Evolutionary conservation across 2,113 vertebrate species (phyloP), one percentile per base, ranked within the genome.

Genomic region (Sakesphorus luctuosus): DNA sequence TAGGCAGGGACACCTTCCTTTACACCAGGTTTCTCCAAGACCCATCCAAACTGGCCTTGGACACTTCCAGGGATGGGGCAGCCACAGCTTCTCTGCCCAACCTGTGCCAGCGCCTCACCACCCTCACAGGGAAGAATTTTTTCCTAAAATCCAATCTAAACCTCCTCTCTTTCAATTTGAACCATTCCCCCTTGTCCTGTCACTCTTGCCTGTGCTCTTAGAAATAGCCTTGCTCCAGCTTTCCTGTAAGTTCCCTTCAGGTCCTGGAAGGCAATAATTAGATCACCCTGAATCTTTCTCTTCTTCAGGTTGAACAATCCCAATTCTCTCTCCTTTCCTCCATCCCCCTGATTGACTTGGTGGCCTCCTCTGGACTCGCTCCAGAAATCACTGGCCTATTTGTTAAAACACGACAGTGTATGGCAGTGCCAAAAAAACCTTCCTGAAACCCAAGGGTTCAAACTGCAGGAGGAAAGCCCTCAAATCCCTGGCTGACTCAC

Each of bases 101-200:
- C 52, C 61, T 74, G 23, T 3, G 76, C 61, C 68, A 67, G 18
- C 18, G 23, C 33, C 46, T 89, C 0, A 3, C 3, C 18, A 19
- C 28, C 16, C 16, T 67, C 33, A 0, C 24, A n/a, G 12, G 0
- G 18, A 28, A 5, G 0, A 82, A 40, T 47, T 53, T 20, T 55
- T 68, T 6, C 16, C 38, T 55, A 25, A 38, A 1, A 46, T 1
- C 36, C 1, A n/a, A 24, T 18, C 33, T 1, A 6, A 0, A 6
- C 24, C 33, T 31, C 16, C 8, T 11, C 13, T n/a, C 18, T 25
- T 38, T 52, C 23, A 17, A 0, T 29, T 14, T 29, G 16, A 38
- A 25, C 13, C 19, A 11, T 38, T 59, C 11, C 5, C 15, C 38
- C 53, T 20, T 28, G 10, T 18, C 18, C 36, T 38, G 9, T 29